Evolutionary conservation across 2,797 vertebrate genomes (phyloP).

Genomic region (Halcyon chelicuti): DNA sequence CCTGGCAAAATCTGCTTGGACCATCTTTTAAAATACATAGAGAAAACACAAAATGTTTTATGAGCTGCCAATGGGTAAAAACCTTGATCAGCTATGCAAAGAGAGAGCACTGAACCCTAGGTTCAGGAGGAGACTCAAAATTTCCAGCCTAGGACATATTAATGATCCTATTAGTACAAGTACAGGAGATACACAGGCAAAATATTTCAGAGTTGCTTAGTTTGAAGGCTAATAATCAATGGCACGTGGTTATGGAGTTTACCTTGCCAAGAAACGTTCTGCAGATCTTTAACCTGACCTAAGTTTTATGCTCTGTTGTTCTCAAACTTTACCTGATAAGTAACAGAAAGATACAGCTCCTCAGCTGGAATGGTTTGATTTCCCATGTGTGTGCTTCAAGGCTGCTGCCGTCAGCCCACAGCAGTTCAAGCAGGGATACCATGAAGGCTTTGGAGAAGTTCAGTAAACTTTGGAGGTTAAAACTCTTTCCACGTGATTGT

Average conservation of each 20-base stretch:
- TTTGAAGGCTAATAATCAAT: constrained; percentile 30
- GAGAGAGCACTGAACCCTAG: not conserved
- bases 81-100: not conserved
- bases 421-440: not conserved
- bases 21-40: not conserved
- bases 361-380: not conserved
- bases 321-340: not conserved
- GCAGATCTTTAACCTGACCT: constrained; percentile 39
- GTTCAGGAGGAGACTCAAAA: not conserved
- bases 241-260: not conserved
- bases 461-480: not conserved
- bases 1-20: not conserved
- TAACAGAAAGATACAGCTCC: not conserved
- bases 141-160: not conserved
- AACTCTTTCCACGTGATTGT: not conserved
- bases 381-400: not conserved
- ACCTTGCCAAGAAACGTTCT: not conserved
- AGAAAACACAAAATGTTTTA: not conserved
- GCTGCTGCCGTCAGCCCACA: not conserved
- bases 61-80: not conserved
- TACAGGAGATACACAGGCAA: not conserved
- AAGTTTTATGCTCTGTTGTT: constrained; percentile 51
- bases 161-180: not conserved
- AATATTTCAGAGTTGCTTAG: not conserved
- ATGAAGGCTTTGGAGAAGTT: not conserved